Evolutionary conservation across 2,797 vertebrate species (phyloP), one percentile per base, ranked within the genome.

Genomic region (Brachyrhaphis roseni): DNA sequence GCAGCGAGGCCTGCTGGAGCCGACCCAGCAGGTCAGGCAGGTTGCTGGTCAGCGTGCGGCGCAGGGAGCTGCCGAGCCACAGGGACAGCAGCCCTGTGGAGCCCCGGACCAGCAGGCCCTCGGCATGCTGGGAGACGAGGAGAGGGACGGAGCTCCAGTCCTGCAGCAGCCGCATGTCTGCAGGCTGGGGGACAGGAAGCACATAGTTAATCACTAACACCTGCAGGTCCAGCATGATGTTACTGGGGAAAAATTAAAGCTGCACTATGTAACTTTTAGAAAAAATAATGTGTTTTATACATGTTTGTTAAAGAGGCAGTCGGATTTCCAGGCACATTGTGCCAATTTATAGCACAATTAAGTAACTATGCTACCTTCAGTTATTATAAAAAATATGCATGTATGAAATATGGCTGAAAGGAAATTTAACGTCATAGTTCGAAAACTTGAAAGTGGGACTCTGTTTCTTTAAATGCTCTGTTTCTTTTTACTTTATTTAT

Each of bases 1-100:
- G 95, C 74, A 92, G 93, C 18, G 96, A 94, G 31, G 89, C 46
- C 0, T 84, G 92, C 74, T 95, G 95, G 82, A 97, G 87, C 83
- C 93, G 89, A 13, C 74, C 55, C 77, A 97, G 94, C 46, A 91
- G 90, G 66, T 86, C 84, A 0, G 93, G 96, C 73, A 97, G 81
- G 66, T 78, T 83, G 43, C 76, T 80, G 0, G 93, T 95, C 79
- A 97, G 39, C 0, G 62, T 0, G 62, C 78, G 86, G 31, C 93
- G 78, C 1, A 95, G 82, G 8, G 74, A 72, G 46, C 97, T 92
- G 13, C 70, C 87, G 78, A 82, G 93, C 96, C 97, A 97, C 66
- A 81, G 51, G 20, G 84, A 68, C 79, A 89, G 1, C 0, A 92
- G 64, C 0, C 57, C 78, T 76, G 34, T 36, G 1, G 85, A 78